Conservation (phyloP, 2,113 vertebrate species). For the Chlorodrepanis virens region DNA sequence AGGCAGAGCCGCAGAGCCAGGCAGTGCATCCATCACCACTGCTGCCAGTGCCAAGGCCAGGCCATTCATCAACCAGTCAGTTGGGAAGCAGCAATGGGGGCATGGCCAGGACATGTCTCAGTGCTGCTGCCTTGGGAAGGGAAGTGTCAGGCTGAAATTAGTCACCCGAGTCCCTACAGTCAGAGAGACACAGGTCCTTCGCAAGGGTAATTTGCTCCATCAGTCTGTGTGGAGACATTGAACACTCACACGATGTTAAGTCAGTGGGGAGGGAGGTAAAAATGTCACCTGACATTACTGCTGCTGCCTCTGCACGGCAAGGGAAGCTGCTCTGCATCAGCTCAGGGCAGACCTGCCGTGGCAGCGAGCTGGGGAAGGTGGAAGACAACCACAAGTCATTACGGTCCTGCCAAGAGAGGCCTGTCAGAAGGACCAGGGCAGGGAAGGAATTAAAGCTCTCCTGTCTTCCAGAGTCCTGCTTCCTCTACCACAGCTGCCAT, state of each 20-base stretch:
- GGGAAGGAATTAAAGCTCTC: neutral
- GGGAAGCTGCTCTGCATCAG: neutral
- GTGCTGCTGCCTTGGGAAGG: neutral
- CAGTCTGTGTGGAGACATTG: neutral
- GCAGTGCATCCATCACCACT: neutral
- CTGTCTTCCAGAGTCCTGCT: neutral
- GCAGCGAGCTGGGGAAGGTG: neutral
- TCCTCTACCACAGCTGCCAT: neutral
- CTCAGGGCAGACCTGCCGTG: neutral
- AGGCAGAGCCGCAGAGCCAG: neutral
- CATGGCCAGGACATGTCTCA: accelerated
- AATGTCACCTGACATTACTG: neutral
- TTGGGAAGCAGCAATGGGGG: neutral
- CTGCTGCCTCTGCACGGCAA: neutral
- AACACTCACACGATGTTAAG: accelerated
- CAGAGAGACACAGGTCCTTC: neutral
- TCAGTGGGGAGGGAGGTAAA: neutral
- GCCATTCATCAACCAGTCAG: neutral
- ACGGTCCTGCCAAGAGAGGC: neutral
- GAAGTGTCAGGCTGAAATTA: neutral
- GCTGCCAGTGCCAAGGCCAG: neutral
- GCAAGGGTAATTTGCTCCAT: neutral
- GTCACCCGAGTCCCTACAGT: accelerated
- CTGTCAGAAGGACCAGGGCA: neutral
- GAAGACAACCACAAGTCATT: accelerated